phyloP scores from a whole-genome alignment of 2,113 vertebrate species.

The Nannospalax galili region DNA sequence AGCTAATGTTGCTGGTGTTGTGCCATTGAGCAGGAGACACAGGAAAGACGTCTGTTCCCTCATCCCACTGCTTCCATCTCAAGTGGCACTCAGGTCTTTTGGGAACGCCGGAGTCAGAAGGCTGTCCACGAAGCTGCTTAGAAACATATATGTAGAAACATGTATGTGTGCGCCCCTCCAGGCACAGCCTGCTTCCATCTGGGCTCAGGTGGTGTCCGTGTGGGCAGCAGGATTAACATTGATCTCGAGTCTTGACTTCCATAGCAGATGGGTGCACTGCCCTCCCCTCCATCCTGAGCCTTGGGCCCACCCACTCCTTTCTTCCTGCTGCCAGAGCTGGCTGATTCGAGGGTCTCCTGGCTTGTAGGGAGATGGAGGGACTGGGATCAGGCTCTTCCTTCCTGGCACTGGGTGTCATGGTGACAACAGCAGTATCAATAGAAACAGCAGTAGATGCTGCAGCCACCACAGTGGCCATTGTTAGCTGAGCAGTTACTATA shows the following conservation, averaged over 20 bases:
- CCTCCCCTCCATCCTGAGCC: not conserved
- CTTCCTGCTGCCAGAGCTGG: not conserved
- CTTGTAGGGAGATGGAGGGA: not conserved
- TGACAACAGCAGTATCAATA: too few species aligned
- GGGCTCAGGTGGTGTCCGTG: slow-evolving; percentile 32
- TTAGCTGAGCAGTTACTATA: not conserved
- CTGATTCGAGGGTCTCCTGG: not conserved
- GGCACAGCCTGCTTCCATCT: slow-evolving; percentile 76
- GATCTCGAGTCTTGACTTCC: slow-evolving; percentile 21
- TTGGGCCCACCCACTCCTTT: not conserved
- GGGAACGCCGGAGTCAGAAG: slow-evolving; percentile 59
- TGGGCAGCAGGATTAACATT: slow-evolving; percentile 49
- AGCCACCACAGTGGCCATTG: not conserved
- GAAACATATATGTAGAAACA: slow-evolving; percentile 78
- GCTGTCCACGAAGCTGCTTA: slow-evolving; percentile 69
- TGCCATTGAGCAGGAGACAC: not conserved
- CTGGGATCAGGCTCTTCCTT: not conserved
- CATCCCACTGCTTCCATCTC: slow-evolving; percentile 67
- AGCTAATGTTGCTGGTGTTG: slow-evolving; percentile 83
- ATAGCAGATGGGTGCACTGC: slow-evolving; percentile 45
- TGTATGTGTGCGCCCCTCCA: slow-evolving; percentile 65
- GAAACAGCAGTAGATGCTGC: too few species aligned
- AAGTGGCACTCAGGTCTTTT: slow-evolving; percentile 71
- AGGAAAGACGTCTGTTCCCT: slow-evolving; percentile 43
- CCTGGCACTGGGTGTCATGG: not conserved